These are phyloP conservation scores for Ictidomys tridecemlineatus DNA, from an alignment of 2,113 vertebrate species.

Conservation along the genomic window DNA sequence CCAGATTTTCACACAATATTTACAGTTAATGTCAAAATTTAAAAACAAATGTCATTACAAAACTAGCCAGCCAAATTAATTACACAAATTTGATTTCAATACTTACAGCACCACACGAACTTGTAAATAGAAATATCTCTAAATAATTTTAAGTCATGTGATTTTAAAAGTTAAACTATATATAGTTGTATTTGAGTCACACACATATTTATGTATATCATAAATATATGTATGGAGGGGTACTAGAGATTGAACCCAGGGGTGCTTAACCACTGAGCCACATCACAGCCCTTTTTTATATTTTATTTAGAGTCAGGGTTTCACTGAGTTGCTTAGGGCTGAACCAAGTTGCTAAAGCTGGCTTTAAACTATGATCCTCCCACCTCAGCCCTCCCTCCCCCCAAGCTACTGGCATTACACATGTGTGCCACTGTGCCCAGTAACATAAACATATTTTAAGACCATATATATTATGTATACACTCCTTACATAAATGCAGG, in stretches of 20 bases:
- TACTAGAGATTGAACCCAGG: too few species aligned
- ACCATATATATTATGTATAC: not conserved
- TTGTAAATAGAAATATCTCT: not conserved
- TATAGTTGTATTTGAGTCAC: not conserved
- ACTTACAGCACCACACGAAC: not conserved
- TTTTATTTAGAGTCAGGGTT: too few species aligned
- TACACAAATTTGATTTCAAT: not conserved
- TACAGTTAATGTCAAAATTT: not conserved
- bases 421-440: too few species aligned
- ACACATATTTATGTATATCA: not conserved
- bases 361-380: too few species aligned
- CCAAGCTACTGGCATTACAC: too few species aligned
- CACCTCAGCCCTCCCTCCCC: too few species aligned
- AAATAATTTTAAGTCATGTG: not conserved
- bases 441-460: not conserved
- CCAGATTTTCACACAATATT: not conserved
- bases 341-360: too few species aligned
- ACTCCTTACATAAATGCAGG: not conserved
- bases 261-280: too few species aligned
- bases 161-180: not conserved
- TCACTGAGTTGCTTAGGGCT: too few species aligned
- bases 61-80: not conserved
- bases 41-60: not conserved
- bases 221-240: too few species aligned
- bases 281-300: too few species aligned